Evolutionary conservation across 2,797 vertebrate genomes (phyloP).

Genomic region (Coluber constrictor): DNA sequence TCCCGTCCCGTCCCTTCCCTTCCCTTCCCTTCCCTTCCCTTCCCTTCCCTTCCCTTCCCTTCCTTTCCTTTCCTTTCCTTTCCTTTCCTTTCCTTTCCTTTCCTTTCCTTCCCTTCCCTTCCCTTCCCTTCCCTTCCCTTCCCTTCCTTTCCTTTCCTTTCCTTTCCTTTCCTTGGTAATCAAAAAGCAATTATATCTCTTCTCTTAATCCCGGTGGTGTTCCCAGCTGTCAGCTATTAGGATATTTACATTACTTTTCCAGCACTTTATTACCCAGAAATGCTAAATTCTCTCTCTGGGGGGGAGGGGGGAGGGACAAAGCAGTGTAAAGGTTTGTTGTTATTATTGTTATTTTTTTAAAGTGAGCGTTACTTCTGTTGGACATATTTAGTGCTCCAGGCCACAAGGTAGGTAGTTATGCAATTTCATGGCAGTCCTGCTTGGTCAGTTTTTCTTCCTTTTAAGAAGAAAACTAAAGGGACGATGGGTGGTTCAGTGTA

Average conservation of each 20-base stretch:
- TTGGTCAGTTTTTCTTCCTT: slow-evolving; percentile 5
- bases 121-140: no score
- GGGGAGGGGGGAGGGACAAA: slow-evolving; percentile 31
- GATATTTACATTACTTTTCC: slow-evolving; percentile 43
- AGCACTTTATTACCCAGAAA: slow-evolving; percentile 52
- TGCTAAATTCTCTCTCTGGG: slow-evolving; percentile 38
- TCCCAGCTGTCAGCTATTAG: slow-evolving; percentile 50
- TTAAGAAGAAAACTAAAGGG: slow-evolving; percentile 34
- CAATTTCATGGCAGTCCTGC: slow-evolving; percentile 32
- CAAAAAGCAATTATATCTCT: slow-evolving; percentile 9
- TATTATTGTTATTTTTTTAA: neutral
- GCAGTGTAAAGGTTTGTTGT: slow-evolving; percentile 21
- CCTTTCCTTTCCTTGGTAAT: neutral
- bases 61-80: neutral
- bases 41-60: neutral
- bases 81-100: no score
- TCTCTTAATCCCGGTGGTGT: neutral
- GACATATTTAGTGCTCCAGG: slow-evolving; percentile 63
- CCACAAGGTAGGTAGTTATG: slow-evolving; percentile 24
- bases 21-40: neutral
- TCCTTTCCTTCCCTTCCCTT: neutral
- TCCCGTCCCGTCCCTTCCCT: no score
- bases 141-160: neutral
- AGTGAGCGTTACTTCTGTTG: slow-evolving; percentile 39
- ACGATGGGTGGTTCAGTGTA: neutral